phyloP scores from a whole-genome alignment of 2,888 invertebrate genomes.

The Spilarctia lutea region DNA sequence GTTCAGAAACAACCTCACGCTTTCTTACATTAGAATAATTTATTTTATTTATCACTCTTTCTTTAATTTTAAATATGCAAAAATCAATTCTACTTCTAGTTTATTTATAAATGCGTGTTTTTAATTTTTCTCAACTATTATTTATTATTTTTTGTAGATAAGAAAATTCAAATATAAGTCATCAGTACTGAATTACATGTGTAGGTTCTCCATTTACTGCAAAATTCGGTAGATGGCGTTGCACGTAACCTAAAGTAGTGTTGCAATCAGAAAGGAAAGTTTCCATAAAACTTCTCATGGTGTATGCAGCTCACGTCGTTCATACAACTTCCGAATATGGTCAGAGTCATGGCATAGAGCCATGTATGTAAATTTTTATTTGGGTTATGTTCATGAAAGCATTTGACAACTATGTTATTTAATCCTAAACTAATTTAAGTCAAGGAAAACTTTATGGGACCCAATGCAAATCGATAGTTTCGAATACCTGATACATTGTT shows the following conservation, averaged over 20 bases:
- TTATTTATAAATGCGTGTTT: too few species aligned
- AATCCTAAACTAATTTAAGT: neutral
- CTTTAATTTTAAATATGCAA: too few species aligned
- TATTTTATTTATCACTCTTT: too few species aligned
- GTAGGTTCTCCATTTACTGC: neutral
- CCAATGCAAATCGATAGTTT: too few species aligned
- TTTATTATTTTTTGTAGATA: too few species aligned
- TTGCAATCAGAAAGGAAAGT: constrained; percentile 33
- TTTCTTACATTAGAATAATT: too few species aligned
- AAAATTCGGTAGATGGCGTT: neutral
- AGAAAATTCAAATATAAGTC: too few species aligned
- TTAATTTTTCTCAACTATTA: too few species aligned
- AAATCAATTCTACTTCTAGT: too few species aligned
- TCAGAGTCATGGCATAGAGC: constrained; percentile 27
- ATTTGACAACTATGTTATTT: neutral
- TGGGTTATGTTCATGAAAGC: neutral
- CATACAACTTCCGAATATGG: constrained; percentile 19
- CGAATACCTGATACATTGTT: too few species aligned
- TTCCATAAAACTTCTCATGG: neutral
- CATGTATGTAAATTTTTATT: constrained; percentile 17
- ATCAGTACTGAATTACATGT: too few species aligned
- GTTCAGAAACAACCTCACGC: too few species aligned
- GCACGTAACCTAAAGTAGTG: neutral
- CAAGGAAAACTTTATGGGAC: neutral
- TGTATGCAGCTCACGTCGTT: constrained; percentile 28